Base-by-base conservation (phyloP, 2,888 invertebrate species). In the Zele albiditarsus region DNA sequence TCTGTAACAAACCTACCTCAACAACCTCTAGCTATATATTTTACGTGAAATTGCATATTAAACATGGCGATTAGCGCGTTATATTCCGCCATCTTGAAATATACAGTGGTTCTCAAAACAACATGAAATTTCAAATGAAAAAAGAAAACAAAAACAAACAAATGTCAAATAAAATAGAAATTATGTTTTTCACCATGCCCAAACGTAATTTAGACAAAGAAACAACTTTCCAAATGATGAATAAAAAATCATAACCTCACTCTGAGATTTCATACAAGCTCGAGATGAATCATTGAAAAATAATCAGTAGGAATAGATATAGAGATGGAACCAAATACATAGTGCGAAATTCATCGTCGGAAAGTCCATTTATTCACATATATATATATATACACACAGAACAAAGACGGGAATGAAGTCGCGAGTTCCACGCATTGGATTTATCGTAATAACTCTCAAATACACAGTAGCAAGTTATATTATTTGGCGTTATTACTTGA, bases 401-500 rank as follows among this genome's bases (percentile, higher is more conserved):
- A 71, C 38, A 70, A 68, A 49, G 28, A 74, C 73, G 78, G 78
- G 73, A 74, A 81, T 80, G 78, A 80, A 80, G 73, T 80, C 82
- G 78, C 83, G 82, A 71, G 83, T 67, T 76, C 68, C 83, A 78
- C 83, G 83, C 78, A 73, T 80, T 75, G 83, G 81, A 76, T 81
- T 87, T 46, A 69, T 86, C 31, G 68, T 86, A 71, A 73, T 87
- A 66, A 83, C 84, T 33, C 79, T 85, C 6, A 87, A 89, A 73
- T 88, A 88, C 75, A 83, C 85, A n/a, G 75, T 84, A 14, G 73
- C 84, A 77, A 76, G 84, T 76, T 83, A 83, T 77, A 80, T 81
- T 73, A 80, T 77, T 57, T 85, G 83, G 82, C 82, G 84, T 80
- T 83, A 82, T 62, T 68, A 69, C 20, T 72, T 74, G 71, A 71